Base-by-base conservation (phyloP, 2,797 vertebrate species). In the Philypnodon macrostomus region DNA sequence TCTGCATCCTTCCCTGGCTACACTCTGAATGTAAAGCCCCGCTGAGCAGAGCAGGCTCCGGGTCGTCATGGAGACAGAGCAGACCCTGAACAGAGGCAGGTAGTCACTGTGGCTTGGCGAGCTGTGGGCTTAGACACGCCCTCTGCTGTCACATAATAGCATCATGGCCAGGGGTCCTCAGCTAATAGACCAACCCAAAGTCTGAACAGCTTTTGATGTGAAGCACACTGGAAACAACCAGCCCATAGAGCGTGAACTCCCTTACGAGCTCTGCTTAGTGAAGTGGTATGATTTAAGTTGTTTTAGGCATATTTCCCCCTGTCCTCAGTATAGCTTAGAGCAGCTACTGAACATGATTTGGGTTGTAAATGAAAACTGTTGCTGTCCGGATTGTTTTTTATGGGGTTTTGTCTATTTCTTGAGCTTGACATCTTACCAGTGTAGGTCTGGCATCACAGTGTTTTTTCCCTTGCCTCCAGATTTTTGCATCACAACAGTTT, bases 31-130 rank as follows among this genome's bases (percentile, higher is more conserved):
- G 85, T 87, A 83, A 87, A 83, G 83, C 77, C 81, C 79, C 59
- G 49, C 67, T 72, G 80, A 85, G 53, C 81, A 85, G 84, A 80
- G 75, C 82, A 72, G 81, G 74, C 79, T 84, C 77, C 75, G 66
- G 82, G 84, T 88, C 79, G 87, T 82, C 84, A 88, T 87, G 85
- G 87, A 85, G 85, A 84, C 78, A 82, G 71, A 80, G 79, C 79
- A 77, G 78, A 78, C 75, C 77, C 82, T 74, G 75, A 85, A 81
- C 78, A 84, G 79, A 82, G 75, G 77, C 76, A 83, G 80, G 82
- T 85, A 83, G 85, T 85, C 79, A 81, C 34, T 71, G 70, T 73
- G 76, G 70, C 59, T 85, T 84, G 76, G 80, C 80, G 31, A 69
- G 65, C 73, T 59, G 48, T 35, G 77, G 2, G 74, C 59, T 39